Evolutionary conservation across 2,888 invertebrate species (phyloP).

Genomic region (Nebria salina): DNA sequence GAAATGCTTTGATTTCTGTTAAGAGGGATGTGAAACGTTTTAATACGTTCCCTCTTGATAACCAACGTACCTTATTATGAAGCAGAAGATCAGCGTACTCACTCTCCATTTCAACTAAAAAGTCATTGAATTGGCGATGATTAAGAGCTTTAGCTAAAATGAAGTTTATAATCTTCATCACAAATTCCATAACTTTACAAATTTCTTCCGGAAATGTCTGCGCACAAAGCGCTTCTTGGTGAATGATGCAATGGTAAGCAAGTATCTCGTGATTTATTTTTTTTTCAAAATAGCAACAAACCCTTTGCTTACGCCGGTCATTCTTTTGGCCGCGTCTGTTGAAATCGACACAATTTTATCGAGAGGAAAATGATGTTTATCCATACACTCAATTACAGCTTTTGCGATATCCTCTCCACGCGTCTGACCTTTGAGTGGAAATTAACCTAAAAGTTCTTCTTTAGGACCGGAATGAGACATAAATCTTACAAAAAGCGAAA

Average conservation of each 20-base stretch:
- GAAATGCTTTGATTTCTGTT: conserved; percentile 53
- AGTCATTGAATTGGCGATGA: conserved; percentile 53
- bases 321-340: conserved; percentile 52
- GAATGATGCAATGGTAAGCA: conserved; percentile 54
- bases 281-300: conserved; percentile 50
- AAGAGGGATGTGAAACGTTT: conserved; percentile 53
- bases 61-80: conserved; percentile 52
- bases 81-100: conserved; percentile 53
- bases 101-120: conserved; percentile 53
- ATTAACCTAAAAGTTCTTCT: conserved; percentile 51
- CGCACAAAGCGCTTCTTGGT: conserved; percentile 53
- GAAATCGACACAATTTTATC: conserved; percentile 51
- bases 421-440: conserved; percentile 50
- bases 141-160: conserved; percentile 49
- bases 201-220: conserved; percentile 53
- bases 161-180: too few species aligned
- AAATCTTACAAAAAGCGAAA: conserved; percentile 50
- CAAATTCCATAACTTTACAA: conserved; percentile 39
- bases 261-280: conserved; percentile 52
- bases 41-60: conserved; percentile 53
- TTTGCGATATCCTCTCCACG: conserved; percentile 52
- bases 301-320: conserved; percentile 51
- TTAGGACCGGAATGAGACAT: conserved; percentile 49
- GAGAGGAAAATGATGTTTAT: conserved; percentile 49
- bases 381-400: too few species aligned